Base-by-base conservation (phyloP, 2,113 vertebrate genomes). In the Tachysurus vachellii region DNA sequence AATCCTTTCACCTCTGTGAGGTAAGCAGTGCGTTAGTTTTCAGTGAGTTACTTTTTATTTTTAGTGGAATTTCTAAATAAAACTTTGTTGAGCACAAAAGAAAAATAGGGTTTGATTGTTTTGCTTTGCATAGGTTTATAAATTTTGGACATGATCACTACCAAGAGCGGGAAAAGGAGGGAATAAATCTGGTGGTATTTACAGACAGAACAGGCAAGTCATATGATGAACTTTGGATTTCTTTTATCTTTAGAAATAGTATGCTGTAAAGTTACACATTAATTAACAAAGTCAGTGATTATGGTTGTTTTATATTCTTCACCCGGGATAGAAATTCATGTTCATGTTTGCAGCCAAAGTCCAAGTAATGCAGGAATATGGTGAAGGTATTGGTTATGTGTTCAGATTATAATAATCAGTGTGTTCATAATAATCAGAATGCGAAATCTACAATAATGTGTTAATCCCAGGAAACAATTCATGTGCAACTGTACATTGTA, bases 91-190 rank as follows among this genome's bases (percentile, higher is more conserved):
- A 4, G 64, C 54, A 75, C 83, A 36, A 36, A 70, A 31, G 28
- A 16, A 17, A 53, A 2, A n/a, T 50, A 44, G 5, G 88, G 16
- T 54, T 17, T 47, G 26, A 13, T 53, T 53, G 42, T 57, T 31
- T n/a, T 71, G n/a, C n/a, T 68, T 42, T 84, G 28, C 79, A 53
- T 89, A 99, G 98, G 88, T 95, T 98, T 90, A 94, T 96, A 70
- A 96, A 97, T 92, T 95, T 99, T 88, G 97, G 97, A 62, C 97
- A 93, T 88, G 94, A 96, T 91, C 93, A 93, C 92, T 93, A 88
- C 92, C 91, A 95, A 89, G 91, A 91, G 5, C 90, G 92, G 88
- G 93, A 91, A 76, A 84, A 92, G 56, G 91, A 94, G 75, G 92
- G 90, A 42, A 83, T 94, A 56, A 95, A 94, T 86, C 92, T 99